Percentiles rank a stretch among this genome's conserved stretches.
phyloP scores from a whole-genome alignment of 2,113 vertebrate genomes.

The Pygoscelis adeliae region DNA sequence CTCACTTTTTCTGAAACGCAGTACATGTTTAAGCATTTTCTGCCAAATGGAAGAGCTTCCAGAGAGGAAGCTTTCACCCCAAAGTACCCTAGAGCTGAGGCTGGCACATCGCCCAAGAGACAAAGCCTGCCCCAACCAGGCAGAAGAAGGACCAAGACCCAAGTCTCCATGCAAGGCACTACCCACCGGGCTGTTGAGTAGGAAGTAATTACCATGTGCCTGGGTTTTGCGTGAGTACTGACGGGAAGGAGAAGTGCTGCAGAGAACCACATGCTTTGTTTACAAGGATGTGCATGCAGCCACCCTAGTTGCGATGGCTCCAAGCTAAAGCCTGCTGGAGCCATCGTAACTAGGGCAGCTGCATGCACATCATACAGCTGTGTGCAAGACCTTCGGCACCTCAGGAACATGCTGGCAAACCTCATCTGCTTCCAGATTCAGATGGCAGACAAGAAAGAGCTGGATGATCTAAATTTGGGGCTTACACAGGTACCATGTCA shows the following conservation, averaged over 20 bases:
- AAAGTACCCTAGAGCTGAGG: neutral
- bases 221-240: neutral
- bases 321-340: neutral
- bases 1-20: neutral
- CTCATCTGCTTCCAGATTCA: neutral
- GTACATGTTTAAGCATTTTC: neutral
- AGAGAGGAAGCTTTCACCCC: neutral
- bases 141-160: neutral
- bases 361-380: neutral
- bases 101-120: neutral
- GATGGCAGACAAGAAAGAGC: neutral
- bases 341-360: no score
- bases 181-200: neutral
- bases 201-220: neutral
- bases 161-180: neutral
- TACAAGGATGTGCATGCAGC: neutral
- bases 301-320: neutral
- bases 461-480: neutral
- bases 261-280: neutral
- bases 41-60: neutral
- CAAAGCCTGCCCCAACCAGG: neutral
- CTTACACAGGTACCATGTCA: neutral
- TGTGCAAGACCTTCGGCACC: neutral
- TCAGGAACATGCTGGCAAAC: neutral
- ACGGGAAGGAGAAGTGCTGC: neutral